Conservation (phyloP, 1,140 invertebrate genomes). For the Thereuonema tuberculata region DNA sequence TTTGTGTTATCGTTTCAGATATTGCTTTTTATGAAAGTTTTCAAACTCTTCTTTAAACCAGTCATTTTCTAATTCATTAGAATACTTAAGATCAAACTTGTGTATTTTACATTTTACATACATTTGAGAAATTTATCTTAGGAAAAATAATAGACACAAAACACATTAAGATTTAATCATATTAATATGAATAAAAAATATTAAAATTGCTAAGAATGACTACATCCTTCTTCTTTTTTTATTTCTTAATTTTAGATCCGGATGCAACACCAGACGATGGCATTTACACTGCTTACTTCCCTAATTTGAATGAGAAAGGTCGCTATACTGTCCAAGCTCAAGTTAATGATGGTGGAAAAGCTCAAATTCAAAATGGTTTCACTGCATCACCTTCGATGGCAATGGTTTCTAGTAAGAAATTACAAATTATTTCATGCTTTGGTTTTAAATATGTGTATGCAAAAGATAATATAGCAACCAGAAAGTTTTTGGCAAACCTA, state of each 20-base stretch:
- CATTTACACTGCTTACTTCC: background rate
- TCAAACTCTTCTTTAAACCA: too few species aligned
- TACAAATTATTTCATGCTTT: background rate
- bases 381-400: background rate
- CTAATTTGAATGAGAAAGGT: background rate
- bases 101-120: too few species aligned
- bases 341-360: background rate
- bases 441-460: background rate
- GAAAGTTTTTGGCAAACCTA: too few species aligned
- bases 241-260: background rate
- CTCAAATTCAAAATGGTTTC: background rate
- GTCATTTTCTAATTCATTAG: too few species aligned
- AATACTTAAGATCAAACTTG: too few species aligned
- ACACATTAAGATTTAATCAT: background rate
- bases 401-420: background rate
- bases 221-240: background rate
- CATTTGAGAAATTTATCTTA: too few species aligned
- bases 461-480: too few species aligned
- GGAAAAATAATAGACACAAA: background rate
- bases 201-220: background rate
- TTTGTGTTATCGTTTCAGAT: too few species aligned
- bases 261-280: background rate
- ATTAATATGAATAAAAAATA: background rate
- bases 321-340: conserved; percentile 2
- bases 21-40: too few species aligned